These are phyloP conservation scores for Bradysia coprophila DNA, from an alignment of 1,140 invertebrate species.

Conservation along the genomic window DNA sequence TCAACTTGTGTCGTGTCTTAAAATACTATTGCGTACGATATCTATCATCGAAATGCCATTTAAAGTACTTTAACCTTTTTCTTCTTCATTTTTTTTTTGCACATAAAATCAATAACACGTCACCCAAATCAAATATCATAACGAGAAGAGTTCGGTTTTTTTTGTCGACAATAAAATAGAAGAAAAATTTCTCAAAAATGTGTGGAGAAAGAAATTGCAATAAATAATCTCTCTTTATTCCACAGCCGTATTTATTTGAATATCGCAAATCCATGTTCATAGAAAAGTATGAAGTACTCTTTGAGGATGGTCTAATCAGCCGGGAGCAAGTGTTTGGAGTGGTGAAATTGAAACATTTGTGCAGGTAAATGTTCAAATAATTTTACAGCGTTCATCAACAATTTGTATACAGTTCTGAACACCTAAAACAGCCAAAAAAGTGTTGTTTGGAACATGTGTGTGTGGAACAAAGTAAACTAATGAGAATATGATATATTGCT, in stretches of 20 bases:
- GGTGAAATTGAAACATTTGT: slow-evolving; percentile 35
- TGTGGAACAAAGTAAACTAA: too few species aligned
- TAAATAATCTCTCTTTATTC: neutral
- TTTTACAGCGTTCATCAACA: too few species aligned
- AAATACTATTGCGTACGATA: slow-evolving; percentile 40
- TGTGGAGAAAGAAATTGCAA: neutral
- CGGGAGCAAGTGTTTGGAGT: slow-evolving; percentile 21
- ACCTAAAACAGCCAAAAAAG: too few species aligned
- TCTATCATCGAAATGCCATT: slow-evolving; percentile 24
- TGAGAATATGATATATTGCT: too few species aligned
- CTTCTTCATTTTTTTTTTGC: too few species aligned
- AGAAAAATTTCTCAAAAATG: too few species aligned
- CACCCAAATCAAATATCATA: too few species aligned
- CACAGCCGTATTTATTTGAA: slow-evolving; percentile 16
- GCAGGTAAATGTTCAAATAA: slow-evolving; percentile 25
- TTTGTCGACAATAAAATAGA: too few species aligned
- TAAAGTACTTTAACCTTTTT: slow-evolving; percentile 11
- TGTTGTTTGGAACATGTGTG: too few species aligned
- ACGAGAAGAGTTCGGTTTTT: too few species aligned
- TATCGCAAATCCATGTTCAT: slow-evolving; percentile 31
- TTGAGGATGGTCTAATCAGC: slow-evolving; percentile 36
- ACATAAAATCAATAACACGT: too few species aligned
- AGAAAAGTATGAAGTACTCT: slow-evolving; percentile 40
- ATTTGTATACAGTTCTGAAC: too few species aligned
- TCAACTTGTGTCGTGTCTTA: slow-evolving; percentile 42